phyloP scores from a whole-genome alignment of 2,113 vertebrate species.

The Proteles cristata region DNA sequence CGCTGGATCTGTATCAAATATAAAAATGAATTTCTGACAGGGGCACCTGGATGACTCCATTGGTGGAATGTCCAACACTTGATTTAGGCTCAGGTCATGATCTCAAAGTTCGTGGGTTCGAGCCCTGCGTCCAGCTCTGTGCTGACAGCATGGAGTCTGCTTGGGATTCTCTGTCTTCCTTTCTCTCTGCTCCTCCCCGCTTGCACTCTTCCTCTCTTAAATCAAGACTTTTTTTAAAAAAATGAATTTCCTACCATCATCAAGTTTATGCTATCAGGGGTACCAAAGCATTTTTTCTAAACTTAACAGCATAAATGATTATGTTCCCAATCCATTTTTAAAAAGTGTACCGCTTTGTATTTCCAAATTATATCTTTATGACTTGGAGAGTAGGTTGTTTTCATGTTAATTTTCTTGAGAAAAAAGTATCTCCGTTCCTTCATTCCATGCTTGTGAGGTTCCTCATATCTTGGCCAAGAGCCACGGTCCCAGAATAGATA shows the following conservation, averaged over 20 bases:
- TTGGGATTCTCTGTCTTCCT: too few species aligned
- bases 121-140: too few species aligned
- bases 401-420: constrained; percentile 19
- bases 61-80: too few species aligned
- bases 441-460: neutral
- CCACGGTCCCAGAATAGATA: neutral
- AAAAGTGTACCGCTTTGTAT: neutral
- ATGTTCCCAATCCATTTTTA: neutral
- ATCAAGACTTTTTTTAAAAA: neutral
- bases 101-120: too few species aligned
- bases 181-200: too few species aligned
- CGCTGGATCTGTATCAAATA: neutral
- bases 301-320: neutral
- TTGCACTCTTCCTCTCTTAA: too few species aligned
- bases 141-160: too few species aligned
- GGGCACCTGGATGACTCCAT: too few species aligned
- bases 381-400: neutral
- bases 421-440: neutral
- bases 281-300: constrained; percentile 2
- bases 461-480: neutral
- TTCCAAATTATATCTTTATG: neutral
- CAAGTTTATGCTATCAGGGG: neutral
- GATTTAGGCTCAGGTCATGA: too few species aligned
- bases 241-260: neutral
- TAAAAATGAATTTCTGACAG: constrained; percentile 21